Conservation (phyloP, 2,797 vertebrate species). For the Chelidonichthys spinosus region DNA sequence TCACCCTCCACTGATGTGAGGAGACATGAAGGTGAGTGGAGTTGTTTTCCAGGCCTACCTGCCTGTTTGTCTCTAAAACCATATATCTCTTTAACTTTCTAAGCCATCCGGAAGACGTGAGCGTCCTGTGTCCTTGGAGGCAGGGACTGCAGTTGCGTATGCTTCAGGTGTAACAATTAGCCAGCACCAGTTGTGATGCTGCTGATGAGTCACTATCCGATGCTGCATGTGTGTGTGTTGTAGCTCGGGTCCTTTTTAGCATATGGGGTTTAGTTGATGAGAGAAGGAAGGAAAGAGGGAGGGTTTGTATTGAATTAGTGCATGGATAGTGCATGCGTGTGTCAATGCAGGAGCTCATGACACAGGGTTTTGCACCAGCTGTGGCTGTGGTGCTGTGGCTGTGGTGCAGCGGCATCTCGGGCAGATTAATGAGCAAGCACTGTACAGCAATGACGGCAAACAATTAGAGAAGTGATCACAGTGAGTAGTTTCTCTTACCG, state of each 20-base stretch:
- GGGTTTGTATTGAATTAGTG: slow-evolving; percentile 23
- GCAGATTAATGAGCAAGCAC: slow-evolving; percentile 68
- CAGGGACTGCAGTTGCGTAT: slow-evolving; percentile 48
- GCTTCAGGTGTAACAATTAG: slow-evolving; percentile 70
- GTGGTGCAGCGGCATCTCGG: slow-evolving; percentile 75
- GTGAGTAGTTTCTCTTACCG: slow-evolving; percentile 22
- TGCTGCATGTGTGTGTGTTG: slow-evolving; percentile 48
- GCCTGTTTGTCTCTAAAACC: not conserved
- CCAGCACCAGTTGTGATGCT: slow-evolving; percentile 39
- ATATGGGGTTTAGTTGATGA: slow-evolving; percentile 19
- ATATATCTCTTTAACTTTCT: slow-evolving; percentile 32
- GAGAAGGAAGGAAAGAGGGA: not conserved
- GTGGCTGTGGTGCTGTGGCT: slow-evolving; percentile 66
- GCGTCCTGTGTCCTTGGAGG: slow-evolving; percentile 63
- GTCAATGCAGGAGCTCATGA: slow-evolving; percentile 76
- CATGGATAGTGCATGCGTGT: slow-evolving; percentile 52
- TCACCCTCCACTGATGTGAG: slow-evolving; percentile 57
- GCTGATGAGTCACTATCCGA: slow-evolving; percentile 71
- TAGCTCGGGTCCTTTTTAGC: slow-evolving; percentile 40
- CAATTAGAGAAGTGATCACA: slow-evolving; percentile 40
- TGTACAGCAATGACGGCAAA: slow-evolving; percentile 36
- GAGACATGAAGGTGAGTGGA: slow-evolving; percentile 83
- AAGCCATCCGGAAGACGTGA: slow-evolving; percentile 43
- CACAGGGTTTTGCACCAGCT: slow-evolving; percentile 69
- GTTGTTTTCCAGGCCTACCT: slow-evolving; percentile 51